A percentile compares a stretch with the other conserved stretches of the same genome.
These are phyloP conservation scores for Heliconius aoede DNA, from an alignment of 2,888 invertebrate genomes.

Conservation along the genomic window DNA sequence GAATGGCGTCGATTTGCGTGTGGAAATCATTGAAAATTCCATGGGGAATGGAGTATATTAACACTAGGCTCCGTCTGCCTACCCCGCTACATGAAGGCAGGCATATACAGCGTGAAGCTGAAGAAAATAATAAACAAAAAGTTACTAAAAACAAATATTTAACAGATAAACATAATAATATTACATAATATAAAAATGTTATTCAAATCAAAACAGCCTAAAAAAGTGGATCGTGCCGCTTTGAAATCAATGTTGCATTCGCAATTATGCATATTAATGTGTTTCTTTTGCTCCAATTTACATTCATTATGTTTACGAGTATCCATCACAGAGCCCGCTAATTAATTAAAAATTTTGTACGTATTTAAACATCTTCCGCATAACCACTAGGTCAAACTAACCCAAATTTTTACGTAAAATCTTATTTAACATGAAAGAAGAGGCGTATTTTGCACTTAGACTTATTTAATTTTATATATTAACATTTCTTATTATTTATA, in stretches of 20 bases:
- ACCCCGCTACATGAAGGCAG: too few species aligned
- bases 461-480: neutral
- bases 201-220: constrained; percentile 5
- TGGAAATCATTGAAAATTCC: too few species aligned
- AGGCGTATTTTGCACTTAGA: neutral
- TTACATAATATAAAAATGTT: constrained; percentile 15
- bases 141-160: neutral
- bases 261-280: constrained; percentile 29
- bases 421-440: constrained; percentile 12
- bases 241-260: constrained; percentile 20
- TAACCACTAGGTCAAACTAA: constrained; percentile 34
- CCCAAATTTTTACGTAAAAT: constrained; percentile 23
- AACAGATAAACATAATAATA: neutral
- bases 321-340: constrained; percentile 38
- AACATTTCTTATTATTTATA: neutral
- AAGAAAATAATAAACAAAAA: neutral
- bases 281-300: constrained; percentile 38
- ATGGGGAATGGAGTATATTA: too few species aligned
- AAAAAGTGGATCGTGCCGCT: constrained; percentile 8
- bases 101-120: neutral
- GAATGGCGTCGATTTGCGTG: too few species aligned
- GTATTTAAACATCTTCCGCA: constrained; percentile 41
- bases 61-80: too few species aligned
- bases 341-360: constrained; percentile 42
- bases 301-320: constrained; percentile 40